A percentile compares a stretch with the other conserved stretches of the same genome.
Conservation (phyloP, 2,113 vertebrate species). For the Neotoma lepida region DNA sequence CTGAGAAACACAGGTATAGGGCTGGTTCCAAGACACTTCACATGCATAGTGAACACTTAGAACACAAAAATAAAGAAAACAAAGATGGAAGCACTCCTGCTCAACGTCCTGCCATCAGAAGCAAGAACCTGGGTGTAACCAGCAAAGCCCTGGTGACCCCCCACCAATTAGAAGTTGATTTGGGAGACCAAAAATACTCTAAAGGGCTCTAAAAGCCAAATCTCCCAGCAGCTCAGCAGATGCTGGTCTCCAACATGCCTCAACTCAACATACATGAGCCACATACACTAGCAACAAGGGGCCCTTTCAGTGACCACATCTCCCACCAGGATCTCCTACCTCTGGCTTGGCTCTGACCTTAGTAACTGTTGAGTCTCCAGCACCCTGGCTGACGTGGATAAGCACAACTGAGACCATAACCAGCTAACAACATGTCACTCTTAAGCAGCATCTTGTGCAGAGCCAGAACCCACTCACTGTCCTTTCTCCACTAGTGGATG, state of each 20-base stretch:
- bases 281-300: not conserved
- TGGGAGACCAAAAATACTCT: not conserved
- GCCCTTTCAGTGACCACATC: not conserved
- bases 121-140: not conserved
- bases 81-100: not conserved
- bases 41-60: not conserved
- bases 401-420: not conserved
- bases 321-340: not conserved
- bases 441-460: not conserved
- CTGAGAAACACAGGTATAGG: not conserved
- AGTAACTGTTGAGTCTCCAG: not conserved
- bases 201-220: not conserved
- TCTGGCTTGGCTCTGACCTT: not conserved
- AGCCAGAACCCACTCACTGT: too few species aligned
- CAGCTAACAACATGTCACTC: not conserved
- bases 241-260: not conserved
- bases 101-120: not conserved
- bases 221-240: not conserved
- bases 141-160: not conserved
- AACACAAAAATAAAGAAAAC: not conserved
- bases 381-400: not conserved
- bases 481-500: not conserved
- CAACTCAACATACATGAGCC: not conserved
- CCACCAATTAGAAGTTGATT: not conserved
- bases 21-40: not conserved